Evolutionary conservation across 2,888 invertebrate genomes (phyloP).

Genomic region (Pyrochroa serraticornis): DNA sequence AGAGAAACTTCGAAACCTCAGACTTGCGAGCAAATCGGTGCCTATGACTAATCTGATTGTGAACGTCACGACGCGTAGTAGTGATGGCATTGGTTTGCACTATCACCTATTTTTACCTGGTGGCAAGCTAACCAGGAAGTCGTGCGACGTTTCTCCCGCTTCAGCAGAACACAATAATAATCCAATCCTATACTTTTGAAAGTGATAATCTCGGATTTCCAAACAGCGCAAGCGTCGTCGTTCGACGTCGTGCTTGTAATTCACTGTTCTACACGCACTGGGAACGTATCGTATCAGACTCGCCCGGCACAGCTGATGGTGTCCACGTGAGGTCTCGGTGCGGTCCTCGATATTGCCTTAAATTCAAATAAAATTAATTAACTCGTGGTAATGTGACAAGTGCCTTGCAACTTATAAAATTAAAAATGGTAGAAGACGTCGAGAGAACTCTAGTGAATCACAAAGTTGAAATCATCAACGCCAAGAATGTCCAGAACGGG

Average conservation of each 20-base stretch:
- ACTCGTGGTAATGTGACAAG: slow-evolving; percentile 8
- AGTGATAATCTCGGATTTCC: not conserved
- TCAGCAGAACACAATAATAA: no score
- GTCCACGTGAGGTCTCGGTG: slow-evolving; percentile 16
- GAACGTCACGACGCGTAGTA: no score
- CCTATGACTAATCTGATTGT: no score
- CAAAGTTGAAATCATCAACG: slow-evolving; percentile 14
- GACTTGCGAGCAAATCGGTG: no score
- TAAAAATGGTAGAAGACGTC: slow-evolving; percentile 36
- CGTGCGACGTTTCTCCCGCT: no score
- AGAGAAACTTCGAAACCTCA: no score
- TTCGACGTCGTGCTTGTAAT: not conserved
- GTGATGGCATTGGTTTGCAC: no score
- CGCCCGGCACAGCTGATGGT: slow-evolving; percentile 6
- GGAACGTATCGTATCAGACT: not conserved
- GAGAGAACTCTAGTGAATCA: slow-evolving; percentile 27
- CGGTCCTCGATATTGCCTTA: slow-evolving; percentile 1
- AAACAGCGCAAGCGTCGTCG: slow-evolving; percentile 14
- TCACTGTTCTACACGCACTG: slow-evolving; percentile 13
- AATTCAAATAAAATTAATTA: no score
- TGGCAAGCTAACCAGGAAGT: no score
- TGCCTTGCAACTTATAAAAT: not conserved
- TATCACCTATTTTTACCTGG: no score
- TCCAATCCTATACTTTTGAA: not conserved
- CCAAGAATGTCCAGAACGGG: slow-evolving; percentile 19